These are phyloP conservation scores for Falco peregrinus DNA, from an alignment of 2,797 vertebrate genomes.

Conservation along the genomic window DNA sequence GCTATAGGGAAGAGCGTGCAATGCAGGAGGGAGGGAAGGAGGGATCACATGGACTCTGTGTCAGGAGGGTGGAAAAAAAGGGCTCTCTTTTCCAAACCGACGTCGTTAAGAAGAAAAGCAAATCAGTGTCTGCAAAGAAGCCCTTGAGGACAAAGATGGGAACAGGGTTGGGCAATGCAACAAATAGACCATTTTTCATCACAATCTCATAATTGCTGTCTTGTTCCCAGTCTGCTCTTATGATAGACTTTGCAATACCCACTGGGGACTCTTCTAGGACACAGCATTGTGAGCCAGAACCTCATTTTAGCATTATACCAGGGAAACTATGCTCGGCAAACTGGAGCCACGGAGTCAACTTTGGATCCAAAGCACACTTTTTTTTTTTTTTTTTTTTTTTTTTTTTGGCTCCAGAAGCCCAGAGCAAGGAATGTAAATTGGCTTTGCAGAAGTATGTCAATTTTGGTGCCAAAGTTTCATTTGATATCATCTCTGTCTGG, in stretches of 20 bases:
- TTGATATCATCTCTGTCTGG: conserved; percentile 59
- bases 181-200: conserved; percentile 51
- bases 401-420: conserved; percentile 13
- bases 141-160: conserved; percentile 40
- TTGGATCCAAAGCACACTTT: neutral
- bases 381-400: neutral
- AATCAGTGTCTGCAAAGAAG: conserved; percentile 28
- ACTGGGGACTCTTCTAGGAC: conserved; percentile 13
- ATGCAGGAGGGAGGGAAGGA: neutral
- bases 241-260: neutral
- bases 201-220: conserved; percentile 44
- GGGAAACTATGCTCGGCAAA: neutral
- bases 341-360: conserved; percentile 19
- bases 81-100: neutral
- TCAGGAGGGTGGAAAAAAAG: neutral
- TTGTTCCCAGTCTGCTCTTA: neutral
- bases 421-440: conserved; percentile 60
- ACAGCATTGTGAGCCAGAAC: neutral
- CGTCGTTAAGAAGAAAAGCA: neutral
- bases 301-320: neutral
- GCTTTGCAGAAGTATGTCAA: neutral
- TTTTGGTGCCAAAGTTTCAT: conserved; percentile 26
- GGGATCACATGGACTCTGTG: neutral
- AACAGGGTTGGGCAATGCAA: conserved; percentile 37
- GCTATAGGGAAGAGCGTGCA: neutral